Evolutionary conservation across 2,113 vertebrate genomes (phyloP).

Genomic region (Scolopax mira): DNA sequence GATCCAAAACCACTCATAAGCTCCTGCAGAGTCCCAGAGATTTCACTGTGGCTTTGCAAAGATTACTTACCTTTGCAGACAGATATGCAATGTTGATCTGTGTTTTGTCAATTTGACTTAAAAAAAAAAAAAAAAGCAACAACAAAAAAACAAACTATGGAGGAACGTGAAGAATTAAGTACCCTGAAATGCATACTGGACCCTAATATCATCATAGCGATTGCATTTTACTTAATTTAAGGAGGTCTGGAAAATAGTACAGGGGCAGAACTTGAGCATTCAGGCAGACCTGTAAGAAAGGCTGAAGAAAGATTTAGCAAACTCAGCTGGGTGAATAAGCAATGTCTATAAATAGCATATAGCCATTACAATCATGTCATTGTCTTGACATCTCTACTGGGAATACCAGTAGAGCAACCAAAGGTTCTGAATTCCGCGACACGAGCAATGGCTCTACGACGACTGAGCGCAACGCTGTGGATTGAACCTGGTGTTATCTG

Average conservation of each 20-base stretch:
- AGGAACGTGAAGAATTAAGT: background rate
- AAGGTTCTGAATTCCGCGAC: background rate
- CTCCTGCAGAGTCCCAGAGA: background rate
- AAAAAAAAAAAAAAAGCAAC: background rate
- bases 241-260: background rate
- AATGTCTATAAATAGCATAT: background rate
- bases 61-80: background rate
- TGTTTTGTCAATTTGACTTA: background rate
- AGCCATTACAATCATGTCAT: background rate
- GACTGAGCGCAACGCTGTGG: fast-evolving
- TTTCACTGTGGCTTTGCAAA: background rate
- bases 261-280: background rate
- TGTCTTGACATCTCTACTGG: background rate
- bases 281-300: background rate
- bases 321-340: background rate
- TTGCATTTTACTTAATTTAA: background rate
- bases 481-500: background rate
- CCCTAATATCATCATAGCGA: background rate
- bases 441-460: background rate
- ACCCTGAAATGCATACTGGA: background rate
- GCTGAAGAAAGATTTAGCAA: background rate
- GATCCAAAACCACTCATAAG: background rate
- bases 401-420: background rate
- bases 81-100: background rate
- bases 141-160: no score